A percentile compares a stretch with the other conserved stretches of the same genome.
phyloP scores from a whole-genome alignment of 2,888 invertebrate genomes.

The Dynastes hyllus region DNA sequence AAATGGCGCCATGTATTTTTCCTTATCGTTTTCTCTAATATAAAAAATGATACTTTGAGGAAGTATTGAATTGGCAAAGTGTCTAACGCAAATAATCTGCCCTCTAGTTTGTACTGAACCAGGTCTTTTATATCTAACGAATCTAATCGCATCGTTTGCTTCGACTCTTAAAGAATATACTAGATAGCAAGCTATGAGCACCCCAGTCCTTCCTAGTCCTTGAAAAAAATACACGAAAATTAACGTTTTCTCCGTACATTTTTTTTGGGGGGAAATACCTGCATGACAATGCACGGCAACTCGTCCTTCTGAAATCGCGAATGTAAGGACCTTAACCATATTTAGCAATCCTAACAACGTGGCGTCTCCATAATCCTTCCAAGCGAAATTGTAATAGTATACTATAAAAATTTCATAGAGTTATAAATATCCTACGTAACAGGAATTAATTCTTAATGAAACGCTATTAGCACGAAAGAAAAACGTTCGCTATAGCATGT shows the following conservation, averaged over 20 bases:
- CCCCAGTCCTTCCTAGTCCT: slow-evolving; percentile 90
- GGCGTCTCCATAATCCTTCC: slow-evolving; percentile 90
- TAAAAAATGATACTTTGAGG: slow-evolving; percentile 85
- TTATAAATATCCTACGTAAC: slow-evolving; percentile 17
- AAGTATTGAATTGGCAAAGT: slow-evolving; percentile 86
- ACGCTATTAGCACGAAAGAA: neutral
- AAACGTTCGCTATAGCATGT: neutral
- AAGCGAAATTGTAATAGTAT: slow-evolving; percentile 92
- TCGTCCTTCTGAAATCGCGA: slow-evolving; percentile 86
- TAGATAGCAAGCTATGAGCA: slow-evolving; percentile 89
- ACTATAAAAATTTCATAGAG: slow-evolving; percentile 73
- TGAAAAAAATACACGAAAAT: slow-evolving; percentile 56
- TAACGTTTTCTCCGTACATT: neutral
- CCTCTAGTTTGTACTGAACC: slow-evolving; percentile 87
- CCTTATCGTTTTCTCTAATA: slow-evolving; percentile 72
- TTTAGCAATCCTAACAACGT: slow-evolving; percentile 85
- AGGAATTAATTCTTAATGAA: slow-evolving; percentile 28
- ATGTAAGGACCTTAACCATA: slow-evolving; percentile 93
- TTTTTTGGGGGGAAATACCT: slow-evolving; percentile 71
- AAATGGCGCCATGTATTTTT: slow-evolving; percentile 75
- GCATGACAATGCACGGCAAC: slow-evolving; percentile 93
- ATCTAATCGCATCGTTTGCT: slow-evolving; percentile 86
- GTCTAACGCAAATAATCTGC: slow-evolving; percentile 87
- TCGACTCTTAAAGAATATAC: slow-evolving; percentile 85
- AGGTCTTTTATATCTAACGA: slow-evolving; percentile 84